Conservation (phyloP, 2,888 invertebrate genomes). For the Epistrophe grossulariae region DNA sequence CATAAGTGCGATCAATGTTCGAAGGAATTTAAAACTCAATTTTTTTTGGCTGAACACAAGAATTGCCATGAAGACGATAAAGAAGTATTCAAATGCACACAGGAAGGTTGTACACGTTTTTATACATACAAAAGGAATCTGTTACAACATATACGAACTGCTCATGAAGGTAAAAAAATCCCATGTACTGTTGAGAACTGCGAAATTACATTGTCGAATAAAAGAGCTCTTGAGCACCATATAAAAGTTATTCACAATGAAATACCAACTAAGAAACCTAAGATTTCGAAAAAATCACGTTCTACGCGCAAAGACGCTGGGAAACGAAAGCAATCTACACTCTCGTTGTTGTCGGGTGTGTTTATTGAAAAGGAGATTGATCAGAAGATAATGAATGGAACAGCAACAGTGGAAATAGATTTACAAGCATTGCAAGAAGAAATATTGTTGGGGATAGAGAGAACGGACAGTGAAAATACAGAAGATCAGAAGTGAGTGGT, state of each 20-base stretch:
- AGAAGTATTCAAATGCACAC: conserved; percentile 80
- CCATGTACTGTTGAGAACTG: conserved; percentile 83
- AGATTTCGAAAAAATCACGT: conserved; percentile 61
- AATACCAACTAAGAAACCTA: not conserved
- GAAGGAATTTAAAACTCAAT: conserved; percentile 77
- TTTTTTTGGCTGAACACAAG: conserved; percentile 76
- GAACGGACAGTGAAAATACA: not conserved
- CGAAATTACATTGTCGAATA: conserved; percentile 31
- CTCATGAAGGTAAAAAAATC: conserved; percentile 85
- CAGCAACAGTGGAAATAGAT: conserved; percentile 46
- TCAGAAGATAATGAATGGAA: conserved; percentile 73
- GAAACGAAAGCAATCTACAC: conserved; percentile 77
- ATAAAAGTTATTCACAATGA: conserved; percentile 17
- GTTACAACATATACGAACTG: conserved; percentile 85
- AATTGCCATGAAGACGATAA: conserved; percentile 77
- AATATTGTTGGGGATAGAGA: not conserved
- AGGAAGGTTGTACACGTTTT: conserved; percentile 82
- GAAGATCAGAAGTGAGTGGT: not conserved
- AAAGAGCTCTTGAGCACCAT: conserved; percentile 33
- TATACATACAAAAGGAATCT: conserved; percentile 86
- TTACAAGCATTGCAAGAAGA: conserved; percentile 26
- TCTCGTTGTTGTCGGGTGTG: conserved; percentile 79
- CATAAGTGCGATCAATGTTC: conserved; percentile 79
- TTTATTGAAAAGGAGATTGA: conserved; percentile 78
- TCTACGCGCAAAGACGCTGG: conserved; percentile 81